Evolutionary conservation across 2,113 vertebrate species (phyloP), one percentile per base, ranked within the genome.

Genomic region (Lethenteron reissneri): DNA sequence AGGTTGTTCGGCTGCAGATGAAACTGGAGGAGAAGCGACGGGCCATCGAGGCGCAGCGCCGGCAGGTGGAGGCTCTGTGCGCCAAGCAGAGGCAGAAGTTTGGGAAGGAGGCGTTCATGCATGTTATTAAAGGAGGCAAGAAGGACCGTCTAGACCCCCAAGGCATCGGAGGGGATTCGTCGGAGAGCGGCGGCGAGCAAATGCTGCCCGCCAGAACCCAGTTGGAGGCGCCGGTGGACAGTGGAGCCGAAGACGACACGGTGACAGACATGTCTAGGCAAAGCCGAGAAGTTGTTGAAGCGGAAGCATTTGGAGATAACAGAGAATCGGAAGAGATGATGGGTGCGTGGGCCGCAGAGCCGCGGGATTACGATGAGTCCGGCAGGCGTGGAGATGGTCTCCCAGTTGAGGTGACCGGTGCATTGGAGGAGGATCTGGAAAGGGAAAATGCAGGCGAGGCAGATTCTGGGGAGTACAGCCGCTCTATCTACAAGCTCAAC

Each of bases 21-120:
- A 86, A 89, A 56, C 80, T 99, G 7, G 94, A 99, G 76, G 92
- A 97, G 75, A 99, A 97, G 76, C 84, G 94, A 4, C 82, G 90
- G 74, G 92, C 94, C 9, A 99, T 99, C 13, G 94, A 99, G 79
- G 90, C 92, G 14, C 92, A 99, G 79, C 97, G 97, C 77, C 95
- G 88, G 80, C 96, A 94, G 77, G 87, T 99, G 74, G 94, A 99
- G 76, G 92, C 92, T 2, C 91, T 89, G 1, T 96, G 97, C 74
- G 89, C 89, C 0, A 83, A 82, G 58, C 90, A 97, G 74, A 83
- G 94, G 57, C 92, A 97, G 80, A 90, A 88, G 80, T 90, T 90
- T 89, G 92, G 92, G 57, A 86, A 88, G 76, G 95, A 87, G 0
- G 90, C 88, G 0, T 99, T 99, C 79, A 88, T 99, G 56, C 64